These are phyloP conservation scores for Semotilus atromaculatus DNA, from an alignment of 2,797 vertebrate species.

Conservation along the genomic window DNA sequence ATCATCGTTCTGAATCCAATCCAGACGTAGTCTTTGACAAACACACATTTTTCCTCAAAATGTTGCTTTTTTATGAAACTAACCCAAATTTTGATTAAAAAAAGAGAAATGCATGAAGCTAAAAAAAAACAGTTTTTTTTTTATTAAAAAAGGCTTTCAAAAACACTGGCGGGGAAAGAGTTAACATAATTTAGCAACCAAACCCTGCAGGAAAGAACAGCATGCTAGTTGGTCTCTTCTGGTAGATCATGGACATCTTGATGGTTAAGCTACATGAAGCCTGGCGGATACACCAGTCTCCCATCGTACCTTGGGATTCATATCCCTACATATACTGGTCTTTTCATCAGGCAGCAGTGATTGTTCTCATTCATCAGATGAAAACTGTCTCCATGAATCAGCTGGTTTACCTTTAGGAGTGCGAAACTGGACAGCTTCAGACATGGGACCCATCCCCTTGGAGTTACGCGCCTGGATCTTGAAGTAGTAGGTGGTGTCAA, in stretches of 20 bases:
- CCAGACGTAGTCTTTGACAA: too few relatives aligned
- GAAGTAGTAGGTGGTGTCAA: slow-evolving; percentile 97
- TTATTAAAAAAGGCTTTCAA: too few relatives aligned
- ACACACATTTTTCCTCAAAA: too few relatives aligned
- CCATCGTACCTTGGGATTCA: background rate
- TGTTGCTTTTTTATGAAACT: too few relatives aligned
- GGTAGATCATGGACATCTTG: background rate
- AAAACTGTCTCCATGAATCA: background rate
- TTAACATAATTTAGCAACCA: background rate
- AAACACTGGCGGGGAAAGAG: too few relatives aligned
- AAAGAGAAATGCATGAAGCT: too few relatives aligned
- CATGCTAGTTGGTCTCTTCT: background rate
- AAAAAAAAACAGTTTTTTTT: too few relatives aligned
- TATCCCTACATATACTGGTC: background rate
- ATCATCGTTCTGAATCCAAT: too few relatives aligned
- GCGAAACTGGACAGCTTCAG: slow-evolving; percentile 94
- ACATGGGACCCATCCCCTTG: slow-evolving; percentile 99
- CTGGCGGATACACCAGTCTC: background rate
- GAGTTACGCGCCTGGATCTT: slow-evolving; percentile 99
- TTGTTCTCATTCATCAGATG: background rate
- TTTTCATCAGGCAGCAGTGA: slow-evolving; percentile 1
- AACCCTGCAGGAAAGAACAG: background rate
- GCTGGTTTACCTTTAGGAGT: slow-evolving; percentile 90
- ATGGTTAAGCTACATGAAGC: background rate
- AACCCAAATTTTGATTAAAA: too few relatives aligned